A percentile compares a stretch with the other conserved stretches of the same genome.
These are phyloP conservation scores for Plecotus auritus DNA, from an alignment of 2,113 vertebrate genomes.

Conservation along the genomic window DNA sequence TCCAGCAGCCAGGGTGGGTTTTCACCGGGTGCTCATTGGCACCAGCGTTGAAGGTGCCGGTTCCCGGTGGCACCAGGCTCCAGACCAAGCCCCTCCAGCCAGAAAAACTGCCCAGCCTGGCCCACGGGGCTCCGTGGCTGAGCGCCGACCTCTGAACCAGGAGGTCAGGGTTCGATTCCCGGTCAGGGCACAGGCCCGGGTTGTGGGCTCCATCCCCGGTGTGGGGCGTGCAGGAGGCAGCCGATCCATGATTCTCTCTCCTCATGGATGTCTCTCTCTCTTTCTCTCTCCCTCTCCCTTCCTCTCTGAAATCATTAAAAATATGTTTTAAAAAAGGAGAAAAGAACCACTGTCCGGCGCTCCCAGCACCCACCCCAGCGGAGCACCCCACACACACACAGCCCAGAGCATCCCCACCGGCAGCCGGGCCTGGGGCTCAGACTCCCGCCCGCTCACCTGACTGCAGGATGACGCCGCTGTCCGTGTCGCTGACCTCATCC, in stretches of 20 bases:
- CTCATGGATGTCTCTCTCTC: too few relatives aligned
- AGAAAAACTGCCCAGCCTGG: neutral
- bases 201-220: too few relatives aligned
- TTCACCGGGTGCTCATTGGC: neutral
- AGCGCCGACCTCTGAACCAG: too few relatives aligned
- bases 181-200: too few relatives aligned
- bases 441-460: conserved; percentile 82
- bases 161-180: too few relatives aligned
- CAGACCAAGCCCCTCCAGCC: neutral
- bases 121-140: too few relatives aligned
- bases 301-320: too few relatives aligned
- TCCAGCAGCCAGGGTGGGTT: neutral
- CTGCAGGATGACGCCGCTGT: conserved; percentile 91
- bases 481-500: conserved; percentile 90
- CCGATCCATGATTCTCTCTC: too few relatives aligned
- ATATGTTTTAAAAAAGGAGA: too few relatives aligned
- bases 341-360: neutral
- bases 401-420: neutral
- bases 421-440: neutral
- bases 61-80: neutral
- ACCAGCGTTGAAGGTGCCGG: neutral
- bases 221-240: too few relatives aligned
- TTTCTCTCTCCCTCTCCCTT: too few relatives aligned
- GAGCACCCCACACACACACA: neutral
- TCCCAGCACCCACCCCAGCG: rapidly evolving